These are phyloP conservation scores for Andricus grossulariae DNA, from an alignment of 1,140 invertebrate species.

Conservation along the genomic window DNA sequence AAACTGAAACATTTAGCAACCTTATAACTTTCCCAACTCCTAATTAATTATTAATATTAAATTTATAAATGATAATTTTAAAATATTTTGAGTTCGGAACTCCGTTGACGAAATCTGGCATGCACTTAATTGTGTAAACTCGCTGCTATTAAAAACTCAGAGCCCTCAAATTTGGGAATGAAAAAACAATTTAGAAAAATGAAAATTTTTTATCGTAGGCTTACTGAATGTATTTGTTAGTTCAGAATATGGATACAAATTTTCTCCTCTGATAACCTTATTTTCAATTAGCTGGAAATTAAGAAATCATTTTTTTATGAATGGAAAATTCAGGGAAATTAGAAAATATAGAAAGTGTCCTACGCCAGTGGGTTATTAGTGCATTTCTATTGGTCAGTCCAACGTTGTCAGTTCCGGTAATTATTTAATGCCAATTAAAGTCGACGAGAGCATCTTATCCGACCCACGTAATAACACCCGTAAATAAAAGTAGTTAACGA, in stretches of 20 bases:
- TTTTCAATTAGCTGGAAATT: not conserved
- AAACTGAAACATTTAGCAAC: too few species aligned
- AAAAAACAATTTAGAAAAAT: too few species aligned
- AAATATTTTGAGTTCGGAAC: not conserved
- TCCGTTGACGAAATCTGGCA: not conserved
- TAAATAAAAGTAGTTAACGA: conserved; percentile 28
- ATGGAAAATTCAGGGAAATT: not conserved
- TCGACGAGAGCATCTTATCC: conserved; percentile 8
- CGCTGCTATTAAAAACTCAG: not conserved
- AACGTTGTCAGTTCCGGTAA: conserved; percentile 24
- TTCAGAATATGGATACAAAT: not conserved
- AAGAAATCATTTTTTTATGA: not conserved
- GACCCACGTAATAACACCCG: conserved; percentile 25
- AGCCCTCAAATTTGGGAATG: not conserved
- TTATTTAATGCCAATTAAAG: conserved; percentile 30
- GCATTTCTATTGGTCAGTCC: conserved; percentile 18
- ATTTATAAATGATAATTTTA: not conserved
- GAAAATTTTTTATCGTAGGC: too few species aligned
- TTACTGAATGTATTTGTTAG: too few species aligned
- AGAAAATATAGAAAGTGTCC: not conserved
- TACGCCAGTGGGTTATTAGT: conserved; percentile 22
- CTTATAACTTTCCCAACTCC: too few species aligned
- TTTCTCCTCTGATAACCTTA: not conserved
- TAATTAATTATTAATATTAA: too few species aligned
- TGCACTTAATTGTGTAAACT: not conserved